Evolutionary conservation across 2,797 vertebrate genomes (phyloP), one percentile per base, ranked within the genome.

Genomic region (Rhynchonycteris naso): DNA sequence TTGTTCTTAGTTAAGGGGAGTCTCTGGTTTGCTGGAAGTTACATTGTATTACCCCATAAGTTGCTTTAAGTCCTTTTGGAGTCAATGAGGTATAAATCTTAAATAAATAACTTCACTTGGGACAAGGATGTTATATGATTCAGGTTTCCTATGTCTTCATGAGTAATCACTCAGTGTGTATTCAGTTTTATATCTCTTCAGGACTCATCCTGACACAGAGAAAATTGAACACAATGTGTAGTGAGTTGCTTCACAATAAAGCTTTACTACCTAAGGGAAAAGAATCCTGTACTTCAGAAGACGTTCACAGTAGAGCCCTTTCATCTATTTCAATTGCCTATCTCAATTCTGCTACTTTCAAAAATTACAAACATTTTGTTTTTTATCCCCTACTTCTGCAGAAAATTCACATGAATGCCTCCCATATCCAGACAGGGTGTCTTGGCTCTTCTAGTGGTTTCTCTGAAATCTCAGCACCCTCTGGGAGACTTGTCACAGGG

Each of bases 131-230:
- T 83, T 83, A 19, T 52, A 33, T 86, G 66, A 63, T 59, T 96
- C 38, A 47, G 30, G 30, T 93, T 96, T 79, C 38, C 61, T 63
- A 3, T n/a, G n/a, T 85, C 54, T 86, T 59, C 56, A 33, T 72
- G 68, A 90, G 50, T 74, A 50, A 92, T 66, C 2, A 1, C 28
- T 43, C 0, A 5, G 4, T 52, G 14, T 1, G 7, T 71, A 94
- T 90, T 95, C 33, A 86, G 78, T 83, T 91, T 54, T 76, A 5
- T 50, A 82, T 68, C 24, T 33, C 47, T 95, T 90, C 52, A 92
- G 61, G 47, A 94, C 52, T 75, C 43, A 72, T 92, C 30, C 12
- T 30, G 14, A 88, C 22, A 1, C 22, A 72, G 56, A 90, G 81
- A 94, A 91, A 92, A 81, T n/a, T 43, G 76, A 88, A 86, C 15